Base-by-base conservation (phyloP, 1,140 invertebrate genomes). In the Anastatus disparis region DNA sequence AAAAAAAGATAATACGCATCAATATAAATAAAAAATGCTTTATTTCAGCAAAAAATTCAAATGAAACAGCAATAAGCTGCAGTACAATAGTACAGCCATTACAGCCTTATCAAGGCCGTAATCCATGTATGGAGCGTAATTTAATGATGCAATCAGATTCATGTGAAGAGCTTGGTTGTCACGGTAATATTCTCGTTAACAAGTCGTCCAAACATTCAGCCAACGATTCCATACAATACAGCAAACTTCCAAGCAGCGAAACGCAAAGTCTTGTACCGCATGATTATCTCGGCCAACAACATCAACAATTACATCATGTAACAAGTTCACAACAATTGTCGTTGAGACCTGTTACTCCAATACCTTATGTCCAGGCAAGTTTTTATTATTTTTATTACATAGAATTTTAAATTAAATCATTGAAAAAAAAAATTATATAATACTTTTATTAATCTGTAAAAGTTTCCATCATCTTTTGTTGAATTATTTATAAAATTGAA, bases 101-200 rank as follows among this genome's bases (percentile, higher is more conserved):
- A 27, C 93, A 94, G 75, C 93, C 94, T 1, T 91, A 95, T 82
- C 94, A 96, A 80, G 95, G 95, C 3, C 86, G 95, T 12, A 97
- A 97, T 87, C 93, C 94, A 1, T 96, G 94, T 75, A 88, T 95
- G 76, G 94, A 96, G 79, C 86, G 95, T 1, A 97, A 97, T 85
- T 87, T 94, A 9, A 90, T 93, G 76, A 70, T 82, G 44, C 88
- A 87, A 24, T 86, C 88, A 2, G 85, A 89, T 75, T 88, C 84
- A 12, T 88, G 82, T 27, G 92, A 91, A 13, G 90, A 93, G 50
- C 75, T 90, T 1, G 76, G 76, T 3, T 78, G 73, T 38, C 78
- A 82, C 17, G 89, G 90, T 40, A 90, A 90, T 72, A 82, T 89
- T 9, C 85, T 95, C 0, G 89, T 95, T 56, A 92, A 93, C 75